Evolutionary conservation across 2,888 invertebrate genomes (phyloP), one percentile per base, ranked within the genome.

Genomic region (Drosophila anomalipes): DNA sequence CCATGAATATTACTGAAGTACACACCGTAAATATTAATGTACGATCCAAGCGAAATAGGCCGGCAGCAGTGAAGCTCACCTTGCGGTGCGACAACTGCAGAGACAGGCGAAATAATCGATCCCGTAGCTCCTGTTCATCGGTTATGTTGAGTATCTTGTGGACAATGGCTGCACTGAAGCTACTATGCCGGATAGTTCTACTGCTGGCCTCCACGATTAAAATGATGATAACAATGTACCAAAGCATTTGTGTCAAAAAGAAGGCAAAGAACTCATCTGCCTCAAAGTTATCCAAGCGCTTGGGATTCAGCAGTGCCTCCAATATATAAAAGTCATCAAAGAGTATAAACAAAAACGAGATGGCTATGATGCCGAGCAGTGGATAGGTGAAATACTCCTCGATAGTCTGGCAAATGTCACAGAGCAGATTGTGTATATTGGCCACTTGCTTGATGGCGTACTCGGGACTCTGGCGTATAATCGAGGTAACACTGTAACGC

Each of bases 21-120:
- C 52, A 67, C 87, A 93, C 94, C 44, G 93, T 93, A 81, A 93
- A 93, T 62, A 93, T 90, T 3, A 94, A 80, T 5, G 93, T 92
- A 19, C 93, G 91, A 82, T 94, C 93, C 80, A 94, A 84, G 14
- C 91, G 88, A 77, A 94, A 94, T 3, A 94, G 70, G 44, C 93
- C 94, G 3, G 92, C 93, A 3, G 93, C 93, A 1, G 93, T 93
- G 44, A 94, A 93, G 4, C 85, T 74, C 1, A 93, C 92, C 70
- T 90, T 92, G 3, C 93, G 85, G 74, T 93, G 92, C 10, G 90
- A 81, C 39, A 94, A 74, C 61, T 93, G 93, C 72, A 93, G 70
- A 7, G 93, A 93, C 0, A 93, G 75, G 3, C 93, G 85, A 32
- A 91, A 82, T 0, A 93, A 78, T 6, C 92, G 89, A 77, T 92